phyloP scores from a whole-genome alignment of 2,888 invertebrate genomes.

The Drosophila prolongata region DNA sequence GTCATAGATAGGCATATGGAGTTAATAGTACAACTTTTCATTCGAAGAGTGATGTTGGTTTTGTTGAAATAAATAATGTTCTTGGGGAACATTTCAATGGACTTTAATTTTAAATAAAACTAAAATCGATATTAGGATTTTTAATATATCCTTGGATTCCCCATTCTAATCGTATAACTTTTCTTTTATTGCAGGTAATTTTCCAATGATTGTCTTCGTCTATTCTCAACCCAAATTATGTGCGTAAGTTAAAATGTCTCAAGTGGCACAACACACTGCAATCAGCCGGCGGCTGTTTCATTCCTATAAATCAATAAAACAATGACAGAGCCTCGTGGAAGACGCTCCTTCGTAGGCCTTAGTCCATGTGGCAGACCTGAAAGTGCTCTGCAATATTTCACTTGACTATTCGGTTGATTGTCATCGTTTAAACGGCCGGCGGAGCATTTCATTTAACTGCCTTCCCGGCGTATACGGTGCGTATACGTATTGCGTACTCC shows the following conservation, averaged over 20 bases:
- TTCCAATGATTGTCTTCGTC: not conserved
- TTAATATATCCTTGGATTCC: too few relatives aligned
- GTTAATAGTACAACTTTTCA: constrained; percentile 29
- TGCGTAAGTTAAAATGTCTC: constrained; percentile 46
- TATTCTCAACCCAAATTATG: not conserved
- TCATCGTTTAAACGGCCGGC: constrained; percentile 70
- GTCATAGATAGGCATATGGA: constrained; percentile 42
- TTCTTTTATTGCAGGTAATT: constrained; percentile 60
- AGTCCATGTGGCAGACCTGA: constrained; percentile 19
- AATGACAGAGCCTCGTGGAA: constrained; percentile 47
- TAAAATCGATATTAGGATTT: not conserved
- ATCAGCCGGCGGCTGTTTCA: constrained; percentile 30
- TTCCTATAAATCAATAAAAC: constrained; percentile 74
- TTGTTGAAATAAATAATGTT: too few relatives aligned
- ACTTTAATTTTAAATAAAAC: too few relatives aligned
- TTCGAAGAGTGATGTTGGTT: not conserved
- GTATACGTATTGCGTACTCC: constrained; percentile 26
- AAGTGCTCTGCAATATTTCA: constrained; percentile 52
- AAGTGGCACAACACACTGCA: constrained; percentile 25
- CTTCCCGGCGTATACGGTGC: constrained; percentile 14
- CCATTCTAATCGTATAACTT: constrained; percentile 2
- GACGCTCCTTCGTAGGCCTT: constrained; percentile 24
- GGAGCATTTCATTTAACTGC: constrained; percentile 71
- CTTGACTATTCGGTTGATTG: constrained; percentile 73
- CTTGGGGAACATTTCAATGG: too few relatives aligned